Percentiles rank a stretch among this genome's conserved stretches.
Evolutionary conservation across 2,888 invertebrate species (phyloP).

Genomic region (Folsomia manolachei): DNA sequence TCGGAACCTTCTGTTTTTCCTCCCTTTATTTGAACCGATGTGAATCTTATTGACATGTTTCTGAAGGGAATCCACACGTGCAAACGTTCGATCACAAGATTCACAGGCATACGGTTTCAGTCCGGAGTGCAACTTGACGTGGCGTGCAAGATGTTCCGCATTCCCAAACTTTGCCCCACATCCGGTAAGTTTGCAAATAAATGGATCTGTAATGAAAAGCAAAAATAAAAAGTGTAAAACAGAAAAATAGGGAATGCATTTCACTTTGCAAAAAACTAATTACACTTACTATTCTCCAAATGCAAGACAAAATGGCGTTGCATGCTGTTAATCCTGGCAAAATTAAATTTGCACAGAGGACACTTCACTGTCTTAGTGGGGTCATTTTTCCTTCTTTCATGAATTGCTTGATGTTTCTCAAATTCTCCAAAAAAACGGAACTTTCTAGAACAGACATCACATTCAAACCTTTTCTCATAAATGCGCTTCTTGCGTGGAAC

Average conservation of each 20-base stretch:
- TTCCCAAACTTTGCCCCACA: conserved; percentile 24
- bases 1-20: not conserved
- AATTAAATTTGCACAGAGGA: conserved; percentile 17
- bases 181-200: conserved; percentile 19
- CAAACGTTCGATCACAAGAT: not conserved
- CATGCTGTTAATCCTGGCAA: conserved; percentile 19
- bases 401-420: not conserved
- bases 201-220: too few species aligned
- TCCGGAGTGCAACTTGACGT: not conserved
- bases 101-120: not conserved
- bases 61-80: not conserved
- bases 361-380: conserved; percentile 11
- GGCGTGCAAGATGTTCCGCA: conserved; percentile 23
- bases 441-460: too few species aligned
- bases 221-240: too few species aligned
- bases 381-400: not conserved
- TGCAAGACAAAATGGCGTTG: conserved; percentile 27
- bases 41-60: not conserved
- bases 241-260: too few species aligned
- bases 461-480: too few species aligned
- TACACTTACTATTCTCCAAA: conserved; percentile 30
- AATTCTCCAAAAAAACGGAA: too few species aligned
- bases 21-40: not conserved
- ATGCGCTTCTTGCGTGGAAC: too few species aligned
- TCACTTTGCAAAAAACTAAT: too few species aligned